Evolutionary conservation across 2,797 vertebrate species (phyloP), one percentile per base, ranked within the genome.

Genomic region (Pitangus sulphuratus): DNA sequence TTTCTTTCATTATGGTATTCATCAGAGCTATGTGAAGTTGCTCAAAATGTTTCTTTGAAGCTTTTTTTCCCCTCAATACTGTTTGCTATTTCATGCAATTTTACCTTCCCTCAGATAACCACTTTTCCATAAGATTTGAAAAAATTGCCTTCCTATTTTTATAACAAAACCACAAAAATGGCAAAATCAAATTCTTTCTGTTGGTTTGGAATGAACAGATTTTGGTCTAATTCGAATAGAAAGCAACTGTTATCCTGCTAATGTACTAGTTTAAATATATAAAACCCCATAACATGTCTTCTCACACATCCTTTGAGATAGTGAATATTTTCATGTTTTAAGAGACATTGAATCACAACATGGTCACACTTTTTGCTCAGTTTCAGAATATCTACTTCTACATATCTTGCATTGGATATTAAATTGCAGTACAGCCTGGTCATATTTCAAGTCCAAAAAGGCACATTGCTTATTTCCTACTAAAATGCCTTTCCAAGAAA

Each of bases 1-100:
- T 96, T 93, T 92, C 87, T 92, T 91, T 91, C 84, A 93, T 97
- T 95, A 92, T 40, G 42, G 84, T 68, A 62, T 93, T 95, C 82
- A 87, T 93, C 82, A 88, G 82, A 87, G 60, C 84, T 71, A 35
- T 89, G 57, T 65, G 87, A 89, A 84, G 87, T 69, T 78, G 37
- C 33, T 92, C 31, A 78, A 62, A 89, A 89, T 84, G 28, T 78
- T 94, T 85, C 65, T 87, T 83, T 71, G n/a, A 89, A 54, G 16
- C 25, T 74, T 69, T 89, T 40, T 89, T 40, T 64, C 8, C 40
- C 31, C 17, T 57, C 26, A 76, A 64, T 95, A 87, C 40, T 89
- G 35, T 84, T 92, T 83, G 60, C 33, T 77, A 57, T 94, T 96
- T 93, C 35, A 21, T 3, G 24, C 72, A 84, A 85, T 91, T 93